A percentile compares a stretch with the other conserved stretches of the same genome.
Evolutionary conservation across 2,797 vertebrate genomes (phyloP).

Genomic region (Epinephelus malabaricus): DNA sequence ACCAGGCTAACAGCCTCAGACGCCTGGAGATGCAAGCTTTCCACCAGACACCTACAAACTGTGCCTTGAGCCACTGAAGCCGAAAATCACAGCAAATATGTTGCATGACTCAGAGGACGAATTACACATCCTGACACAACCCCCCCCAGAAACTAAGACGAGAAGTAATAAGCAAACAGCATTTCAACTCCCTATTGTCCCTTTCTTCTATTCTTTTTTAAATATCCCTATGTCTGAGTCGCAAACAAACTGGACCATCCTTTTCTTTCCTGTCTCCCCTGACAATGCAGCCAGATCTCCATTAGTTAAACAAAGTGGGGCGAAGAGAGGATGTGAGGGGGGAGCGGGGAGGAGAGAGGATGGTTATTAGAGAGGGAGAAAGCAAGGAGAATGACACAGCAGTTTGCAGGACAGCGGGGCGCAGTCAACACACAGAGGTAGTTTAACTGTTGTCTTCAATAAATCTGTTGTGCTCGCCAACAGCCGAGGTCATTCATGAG

Average conservation of each 20-base stretch:
- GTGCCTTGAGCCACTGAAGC: constrained; percentile 14
- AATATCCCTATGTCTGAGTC: neutral
- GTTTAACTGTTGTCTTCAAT: constrained; percentile 56
- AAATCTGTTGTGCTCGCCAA: constrained; percentile 58
- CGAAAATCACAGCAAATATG: constrained; percentile 50
- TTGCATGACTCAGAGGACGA: constrained; percentile 44
- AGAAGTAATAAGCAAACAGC: constrained; percentile 14
- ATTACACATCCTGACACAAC: constrained; percentile 35
- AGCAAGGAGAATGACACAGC: constrained; percentile 80
- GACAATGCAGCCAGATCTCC: constrained; percentile 42
- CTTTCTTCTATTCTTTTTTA: neutral
- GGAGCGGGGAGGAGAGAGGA: constrained; percentile 53
- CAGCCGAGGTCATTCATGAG: constrained; percentile 66
- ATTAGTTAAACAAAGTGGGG: constrained; percentile 59
- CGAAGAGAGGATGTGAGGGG: constrained; percentile 45
- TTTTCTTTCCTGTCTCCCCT: neutral
- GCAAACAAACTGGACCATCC: constrained; percentile 38
- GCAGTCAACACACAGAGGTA: constrained; percentile 48
- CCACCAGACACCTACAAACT: constrained; percentile 1
- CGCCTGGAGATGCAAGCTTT: neutral
- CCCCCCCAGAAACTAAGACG: constrained; percentile 3
- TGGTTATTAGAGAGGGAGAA: constrained; percentile 67
- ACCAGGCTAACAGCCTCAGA: constrained; percentile 4
- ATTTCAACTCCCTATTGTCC: constrained; percentile 9
- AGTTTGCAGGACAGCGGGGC: constrained; percentile 71